phyloP scores from a whole-genome alignment of 2,797 vertebrate genomes.

The Hirundo rustica region DNA sequence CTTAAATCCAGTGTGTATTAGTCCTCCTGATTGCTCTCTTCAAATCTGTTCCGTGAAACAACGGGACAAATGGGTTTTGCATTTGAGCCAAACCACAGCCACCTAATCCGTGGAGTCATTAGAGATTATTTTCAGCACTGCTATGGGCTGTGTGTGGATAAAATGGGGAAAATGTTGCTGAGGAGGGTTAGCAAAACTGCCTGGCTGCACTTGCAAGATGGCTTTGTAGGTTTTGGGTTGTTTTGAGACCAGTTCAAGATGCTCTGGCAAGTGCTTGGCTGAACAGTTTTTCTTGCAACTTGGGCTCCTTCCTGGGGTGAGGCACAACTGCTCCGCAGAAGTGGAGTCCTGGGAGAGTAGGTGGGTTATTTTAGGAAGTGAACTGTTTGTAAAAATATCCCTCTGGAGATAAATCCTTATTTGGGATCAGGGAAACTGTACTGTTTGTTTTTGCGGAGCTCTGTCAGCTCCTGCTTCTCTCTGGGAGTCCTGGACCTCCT shows the following conservation, averaged over 20 bases:
- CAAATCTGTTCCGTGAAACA: background rate
- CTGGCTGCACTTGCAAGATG: background rate
- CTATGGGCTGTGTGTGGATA: background rate
- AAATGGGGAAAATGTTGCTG: background rate
- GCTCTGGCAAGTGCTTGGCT: rapidly evolving
- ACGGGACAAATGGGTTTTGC: rapidly evolving
- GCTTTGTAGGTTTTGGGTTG: background rate
- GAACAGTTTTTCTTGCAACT: background rate
- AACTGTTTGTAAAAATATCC: background rate
- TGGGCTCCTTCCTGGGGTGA: background rate
- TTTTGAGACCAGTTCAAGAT: background rate
- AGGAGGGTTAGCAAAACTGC: background rate
- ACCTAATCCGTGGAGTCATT: rapidly evolving
- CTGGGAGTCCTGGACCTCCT: background rate
- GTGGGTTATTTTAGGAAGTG: background rate
- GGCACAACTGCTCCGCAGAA: background rate
- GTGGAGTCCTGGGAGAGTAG: background rate
- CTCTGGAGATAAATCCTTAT: background rate
- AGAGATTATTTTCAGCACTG: background rate
- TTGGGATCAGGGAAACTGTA: background rate
- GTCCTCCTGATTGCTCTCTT: background rate
- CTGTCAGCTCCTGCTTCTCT: background rate
- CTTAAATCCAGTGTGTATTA: background rate
- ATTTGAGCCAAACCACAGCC: background rate
- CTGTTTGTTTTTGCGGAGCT: background rate